Percentiles rank a stretch among this genome's conserved stretches.
Conservation (phyloP, 2,888 invertebrate genomes). For the Isotomurus palustris region DNA sequence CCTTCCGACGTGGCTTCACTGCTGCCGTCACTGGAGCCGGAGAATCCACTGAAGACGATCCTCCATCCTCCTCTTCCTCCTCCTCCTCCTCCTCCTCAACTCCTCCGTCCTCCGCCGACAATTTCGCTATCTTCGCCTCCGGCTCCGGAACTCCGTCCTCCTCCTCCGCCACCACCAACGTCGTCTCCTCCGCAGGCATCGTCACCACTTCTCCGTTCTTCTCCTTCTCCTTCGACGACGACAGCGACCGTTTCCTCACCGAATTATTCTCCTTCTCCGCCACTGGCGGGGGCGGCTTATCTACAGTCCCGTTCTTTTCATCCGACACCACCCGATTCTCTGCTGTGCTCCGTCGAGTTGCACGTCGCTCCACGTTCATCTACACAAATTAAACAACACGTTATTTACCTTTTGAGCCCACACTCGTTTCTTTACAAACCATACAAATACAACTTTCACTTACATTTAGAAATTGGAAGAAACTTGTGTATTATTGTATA, state of each 20-base stretch:
- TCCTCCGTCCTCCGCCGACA: background rate
- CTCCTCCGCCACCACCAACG: background rate
- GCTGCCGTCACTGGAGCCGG: background rate
- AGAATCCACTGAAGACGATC: background rate
- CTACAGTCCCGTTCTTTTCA: background rate
- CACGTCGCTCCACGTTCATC: slow-evolving; percentile 8
- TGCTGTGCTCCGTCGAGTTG: slow-evolving; percentile 5
- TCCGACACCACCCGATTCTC: background rate
- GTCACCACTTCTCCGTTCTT: too few relatives aligned
- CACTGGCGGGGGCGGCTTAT: background rate
- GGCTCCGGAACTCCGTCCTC: background rate
- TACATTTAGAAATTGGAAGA: too few relatives aligned
- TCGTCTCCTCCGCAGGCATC: background rate
- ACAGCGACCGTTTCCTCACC: background rate
- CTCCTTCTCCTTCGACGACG: background rate
- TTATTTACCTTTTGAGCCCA: background rate
- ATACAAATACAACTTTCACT: too few relatives aligned
- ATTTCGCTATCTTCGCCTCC: background rate
- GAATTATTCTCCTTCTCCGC: background rate
- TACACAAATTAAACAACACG: background rate
- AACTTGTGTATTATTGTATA: too few relatives aligned
- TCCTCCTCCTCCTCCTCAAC: background rate
- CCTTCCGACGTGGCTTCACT: background rate
- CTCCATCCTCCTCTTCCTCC: background rate
- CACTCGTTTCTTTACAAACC: too few relatives aligned